These are phyloP conservation scores for Euproctis similis DNA, from an alignment of 2,888 invertebrate species.

Conservation along the genomic window DNA sequence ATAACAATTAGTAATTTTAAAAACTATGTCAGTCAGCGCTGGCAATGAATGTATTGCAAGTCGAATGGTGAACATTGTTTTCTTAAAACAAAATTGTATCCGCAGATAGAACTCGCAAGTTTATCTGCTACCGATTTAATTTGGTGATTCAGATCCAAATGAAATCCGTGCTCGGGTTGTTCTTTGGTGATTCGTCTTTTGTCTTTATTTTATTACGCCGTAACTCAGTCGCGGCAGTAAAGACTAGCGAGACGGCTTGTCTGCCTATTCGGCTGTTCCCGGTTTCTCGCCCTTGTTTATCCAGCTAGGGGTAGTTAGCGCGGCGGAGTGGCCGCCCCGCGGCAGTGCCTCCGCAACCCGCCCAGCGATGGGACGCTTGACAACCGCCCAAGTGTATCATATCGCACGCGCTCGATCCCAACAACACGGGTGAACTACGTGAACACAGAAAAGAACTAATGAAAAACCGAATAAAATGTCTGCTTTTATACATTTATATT, in stretches of 20 bases:
- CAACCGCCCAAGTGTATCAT: conserved; percentile 34
- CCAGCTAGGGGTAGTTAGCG: conserved; percentile 58
- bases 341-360: conserved; percentile 54
- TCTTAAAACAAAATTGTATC: conserved; percentile 24
- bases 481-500: conserved; percentile 71
- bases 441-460: conserved; percentile 24
- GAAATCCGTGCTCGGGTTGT: conserved; percentile 30
- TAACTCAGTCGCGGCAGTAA: conserved; percentile 53
- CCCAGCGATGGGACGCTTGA: conserved; percentile 63
- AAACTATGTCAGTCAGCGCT: background rate
- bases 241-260: conserved; percentile 72
- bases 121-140: conserved; percentile 30
- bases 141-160: conserved; percentile 28
- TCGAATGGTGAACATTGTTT: conserved; percentile 23
- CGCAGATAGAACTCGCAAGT: conserved; percentile 24
- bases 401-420: conserved; percentile 38
- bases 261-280: conserved; percentile 53
- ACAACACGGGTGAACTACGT: conserved; percentile 53
- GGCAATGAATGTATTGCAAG: conserved; percentile 8
- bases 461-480: conserved; percentile 59
- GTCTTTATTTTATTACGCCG: conserved; percentile 65
- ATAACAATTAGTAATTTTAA: too few relatives aligned
- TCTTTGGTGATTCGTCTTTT: conserved; percentile 55
- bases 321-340: conserved; percentile 56
- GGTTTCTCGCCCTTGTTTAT: conserved; percentile 72